Conservation (phyloP, 2,888 invertebrate species). For the Sinelater perroti region DNA sequence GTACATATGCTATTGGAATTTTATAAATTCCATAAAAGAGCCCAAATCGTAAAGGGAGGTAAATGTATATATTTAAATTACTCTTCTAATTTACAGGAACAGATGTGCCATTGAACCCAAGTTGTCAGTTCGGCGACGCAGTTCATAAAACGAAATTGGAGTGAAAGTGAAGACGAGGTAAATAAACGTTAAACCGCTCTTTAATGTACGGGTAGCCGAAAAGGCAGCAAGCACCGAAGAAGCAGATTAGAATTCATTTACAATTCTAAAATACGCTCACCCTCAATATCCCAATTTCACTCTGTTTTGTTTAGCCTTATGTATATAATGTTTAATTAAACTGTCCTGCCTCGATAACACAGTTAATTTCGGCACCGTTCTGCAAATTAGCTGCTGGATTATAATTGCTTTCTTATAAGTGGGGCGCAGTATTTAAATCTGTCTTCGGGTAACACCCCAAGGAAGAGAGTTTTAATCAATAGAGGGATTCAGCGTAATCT, state of each 20-base stretch:
- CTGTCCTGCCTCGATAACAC: constrained; percentile 9
- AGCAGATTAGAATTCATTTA: constrained; percentile 19
- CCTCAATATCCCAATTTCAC: constrained; percentile 16
- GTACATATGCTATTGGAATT: too few species aligned
- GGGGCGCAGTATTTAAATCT: not conserved
- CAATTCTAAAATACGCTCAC: constrained; percentile 21
- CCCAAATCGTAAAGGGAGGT: too few species aligned
- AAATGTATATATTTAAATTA: too few species aligned
- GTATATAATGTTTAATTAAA: constrained; percentile 19
- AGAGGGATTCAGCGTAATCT: not conserved
- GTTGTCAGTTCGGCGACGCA: not conserved
- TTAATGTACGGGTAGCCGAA: constrained; percentile 14
- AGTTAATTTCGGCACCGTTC: constrained; percentile 15
- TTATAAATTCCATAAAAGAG: too few species aligned
- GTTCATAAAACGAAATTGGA: constrained; percentile 3
- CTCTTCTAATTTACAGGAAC: too few species aligned
- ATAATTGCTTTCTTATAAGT: constrained; percentile 14
- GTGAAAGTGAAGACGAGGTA: constrained; percentile 11
- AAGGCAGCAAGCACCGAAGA: constrained; percentile 6
- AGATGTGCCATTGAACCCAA: not conserved
- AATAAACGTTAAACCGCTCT: constrained; percentile 14
- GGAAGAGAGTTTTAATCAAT: not conserved
- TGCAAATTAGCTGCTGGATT: constrained; percentile 13
- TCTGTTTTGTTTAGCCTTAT: constrained; percentile 14
- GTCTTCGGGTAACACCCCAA: not conserved